phyloP scores from a whole-genome alignment of 2,888 invertebrate species.

The Xestia rhomboidea region DNA sequence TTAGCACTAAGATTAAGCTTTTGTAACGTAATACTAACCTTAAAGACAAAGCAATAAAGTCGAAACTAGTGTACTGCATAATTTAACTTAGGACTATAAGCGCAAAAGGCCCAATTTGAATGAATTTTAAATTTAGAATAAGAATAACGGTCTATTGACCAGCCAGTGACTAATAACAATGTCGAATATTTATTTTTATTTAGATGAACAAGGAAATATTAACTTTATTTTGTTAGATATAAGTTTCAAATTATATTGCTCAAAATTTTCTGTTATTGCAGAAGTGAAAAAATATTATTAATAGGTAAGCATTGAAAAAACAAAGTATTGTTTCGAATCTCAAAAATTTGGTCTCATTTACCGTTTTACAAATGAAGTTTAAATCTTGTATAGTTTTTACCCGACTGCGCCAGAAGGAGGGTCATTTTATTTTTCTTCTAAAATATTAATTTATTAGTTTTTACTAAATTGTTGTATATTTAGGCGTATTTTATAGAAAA shows the following conservation, averaged over 20 bases:
- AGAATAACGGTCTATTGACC: conserved; percentile 55
- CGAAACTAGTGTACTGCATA: conserved; percentile 21
- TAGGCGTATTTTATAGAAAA: conserved; percentile 21
- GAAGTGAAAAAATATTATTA: conserved; percentile 32
- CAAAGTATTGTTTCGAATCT: conserved; percentile 45
- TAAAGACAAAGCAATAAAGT: conserved; percentile 56
- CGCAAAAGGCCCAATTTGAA: conserved; percentile 46
- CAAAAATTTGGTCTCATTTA: conserved; percentile 37
- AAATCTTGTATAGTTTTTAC: neutral
- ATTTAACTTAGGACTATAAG: conserved; percentile 43
- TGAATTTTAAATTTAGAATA: conserved; percentile 40
- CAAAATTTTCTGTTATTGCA: conserved; percentile 32
- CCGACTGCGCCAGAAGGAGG: too few relatives aligned
- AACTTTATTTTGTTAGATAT: conserved; percentile 32
- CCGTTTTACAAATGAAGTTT: neutral
- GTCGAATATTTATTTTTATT: conserved; percentile 16
- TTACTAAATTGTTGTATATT: conserved; percentile 14
- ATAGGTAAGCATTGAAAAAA: conserved; percentile 12
- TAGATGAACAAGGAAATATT: conserved; percentile 14
- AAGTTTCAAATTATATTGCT: conserved; percentile 35
- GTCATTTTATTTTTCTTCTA: neutral
- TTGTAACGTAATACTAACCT: conserved; percentile 41
- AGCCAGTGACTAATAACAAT: conserved; percentile 23
- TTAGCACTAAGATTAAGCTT: conserved; percentile 38
- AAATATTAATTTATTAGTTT: neutral